Percentiles rank a stretch among this genome's conserved stretches.
phyloP scores from a whole-genome alignment of 1,140 invertebrate genomes.

The Papilio glaucus region DNA sequence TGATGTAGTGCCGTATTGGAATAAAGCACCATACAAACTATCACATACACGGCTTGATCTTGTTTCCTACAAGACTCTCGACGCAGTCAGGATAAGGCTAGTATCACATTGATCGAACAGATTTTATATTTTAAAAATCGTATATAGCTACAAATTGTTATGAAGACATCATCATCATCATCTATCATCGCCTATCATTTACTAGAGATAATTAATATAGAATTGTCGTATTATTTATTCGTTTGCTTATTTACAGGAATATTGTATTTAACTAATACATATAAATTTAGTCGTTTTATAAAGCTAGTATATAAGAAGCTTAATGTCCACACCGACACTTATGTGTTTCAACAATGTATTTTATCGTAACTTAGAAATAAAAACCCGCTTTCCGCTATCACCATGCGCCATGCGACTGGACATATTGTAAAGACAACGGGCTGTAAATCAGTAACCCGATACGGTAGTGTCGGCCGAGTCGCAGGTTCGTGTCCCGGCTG shows the following conservation, averaged over 20 bases:
- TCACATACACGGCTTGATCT: constrained; percentile 37
- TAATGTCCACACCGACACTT: too few species aligned
- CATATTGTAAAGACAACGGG: constrained; percentile 46
- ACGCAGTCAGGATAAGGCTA: constrained; percentile 23
- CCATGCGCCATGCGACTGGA: constrained; percentile 30
- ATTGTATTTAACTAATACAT: too few species aligned
- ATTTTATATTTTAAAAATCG: too few species aligned
- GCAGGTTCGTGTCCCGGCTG: constrained; percentile 47
- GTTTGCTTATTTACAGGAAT: too few species aligned
- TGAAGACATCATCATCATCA: too few species aligned
- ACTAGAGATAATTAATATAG: too few species aligned
- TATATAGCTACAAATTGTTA: too few species aligned
- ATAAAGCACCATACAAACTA: constrained; percentile 35
- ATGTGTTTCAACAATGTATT: too few species aligned
- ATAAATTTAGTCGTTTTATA: too few species aligned
- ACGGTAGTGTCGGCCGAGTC: constrained; percentile 55
- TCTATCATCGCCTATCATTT: too few species aligned
- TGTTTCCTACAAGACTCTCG: constrained; percentile 36
- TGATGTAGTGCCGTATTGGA: constrained; percentile 24
- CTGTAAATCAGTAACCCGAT: constrained; percentile 63
- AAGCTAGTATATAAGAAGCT: too few species aligned
- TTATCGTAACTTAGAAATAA: background rate
- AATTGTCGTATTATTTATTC: too few species aligned
- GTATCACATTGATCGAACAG: background rate
- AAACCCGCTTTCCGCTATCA: constrained; percentile 16